Conservation (phyloP, 35 echinoderm and acorn worm genomes). For the Apostichopus japonicus region DNA sequence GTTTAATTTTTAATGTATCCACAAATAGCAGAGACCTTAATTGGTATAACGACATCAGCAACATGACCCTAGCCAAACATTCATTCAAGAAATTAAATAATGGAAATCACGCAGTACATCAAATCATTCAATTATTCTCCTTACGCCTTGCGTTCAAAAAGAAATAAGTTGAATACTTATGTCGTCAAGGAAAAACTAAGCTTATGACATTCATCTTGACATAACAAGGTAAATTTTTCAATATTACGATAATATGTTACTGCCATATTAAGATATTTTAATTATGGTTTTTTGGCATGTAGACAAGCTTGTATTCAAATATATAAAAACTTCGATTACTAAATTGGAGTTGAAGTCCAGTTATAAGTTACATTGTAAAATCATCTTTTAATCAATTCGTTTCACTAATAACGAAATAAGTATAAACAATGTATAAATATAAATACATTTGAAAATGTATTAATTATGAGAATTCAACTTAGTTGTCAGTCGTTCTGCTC, state of each 20-base stretch:
- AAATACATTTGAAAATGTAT: background rate
- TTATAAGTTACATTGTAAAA: too few relatives aligned
- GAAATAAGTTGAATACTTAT: background rate
- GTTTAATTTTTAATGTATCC: background rate
- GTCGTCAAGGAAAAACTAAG: background rate
- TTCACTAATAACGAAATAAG: background rate
- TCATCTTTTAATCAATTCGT: background rate
- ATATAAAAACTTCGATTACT: too few relatives aligned
- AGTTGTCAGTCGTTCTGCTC: background rate
- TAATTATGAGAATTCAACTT: background rate
- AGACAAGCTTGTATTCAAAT: too few relatives aligned
- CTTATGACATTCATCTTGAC: background rate
- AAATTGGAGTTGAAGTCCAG: too few relatives aligned
- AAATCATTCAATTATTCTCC: background rate
- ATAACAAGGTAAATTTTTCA: background rate
- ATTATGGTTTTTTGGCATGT: too few relatives aligned
- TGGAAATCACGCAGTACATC: background rate
- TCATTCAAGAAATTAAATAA: background rate
- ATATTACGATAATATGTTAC: too few relatives aligned
- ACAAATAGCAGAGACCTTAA: background rate
- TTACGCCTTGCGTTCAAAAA: background rate
- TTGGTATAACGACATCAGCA: background rate
- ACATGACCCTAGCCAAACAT: background rate
- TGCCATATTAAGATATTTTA: too few relatives aligned
- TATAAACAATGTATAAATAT: background rate